A percentile compares a stretch with the other conserved stretches of the same genome.
Evolutionary conservation across 2,797 vertebrate genomes (phyloP).

Genomic region (Sebastes minor): DNA sequence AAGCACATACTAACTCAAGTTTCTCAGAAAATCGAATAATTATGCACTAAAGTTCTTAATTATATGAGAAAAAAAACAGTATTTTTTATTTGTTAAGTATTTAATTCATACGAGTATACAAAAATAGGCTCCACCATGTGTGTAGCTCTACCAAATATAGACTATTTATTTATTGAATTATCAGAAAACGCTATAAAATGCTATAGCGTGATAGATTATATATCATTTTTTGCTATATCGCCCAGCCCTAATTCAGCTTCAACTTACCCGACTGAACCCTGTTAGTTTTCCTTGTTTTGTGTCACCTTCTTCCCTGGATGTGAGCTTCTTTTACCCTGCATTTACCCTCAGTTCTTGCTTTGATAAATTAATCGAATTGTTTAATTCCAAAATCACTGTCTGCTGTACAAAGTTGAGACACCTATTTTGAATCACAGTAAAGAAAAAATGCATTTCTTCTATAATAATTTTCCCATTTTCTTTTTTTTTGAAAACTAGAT

Average conservation of each 20-base stretch:
- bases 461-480: background rate
- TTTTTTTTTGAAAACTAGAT: background rate
- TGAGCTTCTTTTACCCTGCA: background rate
- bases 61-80: no score
- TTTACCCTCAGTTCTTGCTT: background rate
- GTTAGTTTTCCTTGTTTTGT: conserved; percentile 3
- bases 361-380: background rate
- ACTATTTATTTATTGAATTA: no score
- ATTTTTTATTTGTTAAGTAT: no score
- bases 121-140: no score
- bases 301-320: background rate
- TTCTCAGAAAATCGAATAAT: no score
- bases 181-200: no score
- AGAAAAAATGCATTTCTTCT: background rate
- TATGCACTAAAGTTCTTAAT: no score
- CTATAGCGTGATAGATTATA: no score
- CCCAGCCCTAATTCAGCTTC: background rate
- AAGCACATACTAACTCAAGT: no score
- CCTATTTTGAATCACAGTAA: background rate
- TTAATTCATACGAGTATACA: no score
- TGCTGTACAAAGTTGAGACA: background rate
- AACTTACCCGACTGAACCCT: background rate
- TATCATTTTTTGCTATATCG: no score
- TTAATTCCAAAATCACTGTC: conserved; percentile 23
- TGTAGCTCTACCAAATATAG: no score